Evolutionary conservation across 1,140 invertebrate species (phyloP).

Genomic region (Drosophila suzukii): DNA sequence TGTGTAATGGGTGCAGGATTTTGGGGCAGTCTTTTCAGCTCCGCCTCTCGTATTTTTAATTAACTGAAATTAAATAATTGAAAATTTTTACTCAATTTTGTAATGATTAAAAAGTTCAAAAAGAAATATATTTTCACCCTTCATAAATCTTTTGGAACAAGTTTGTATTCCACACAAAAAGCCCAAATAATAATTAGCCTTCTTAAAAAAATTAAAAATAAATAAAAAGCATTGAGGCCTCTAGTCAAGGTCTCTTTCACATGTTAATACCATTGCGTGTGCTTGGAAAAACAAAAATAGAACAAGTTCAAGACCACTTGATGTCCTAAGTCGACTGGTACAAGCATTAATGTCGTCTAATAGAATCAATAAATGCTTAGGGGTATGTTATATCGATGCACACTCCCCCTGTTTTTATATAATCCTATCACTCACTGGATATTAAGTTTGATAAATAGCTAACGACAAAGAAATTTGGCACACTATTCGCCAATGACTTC

Average conservation of each 20-base stretch:
- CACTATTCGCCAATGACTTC: conserved; percentile 52
- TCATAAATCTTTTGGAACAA: neutral
- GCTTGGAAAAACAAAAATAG: conserved; percentile 22
- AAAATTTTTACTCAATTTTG: neutral
- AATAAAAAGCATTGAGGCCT: conserved; percentile 15
- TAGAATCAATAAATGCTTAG: conserved; percentile 27
- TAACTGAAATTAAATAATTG: neutral
- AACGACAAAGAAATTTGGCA: conserved; percentile 42
- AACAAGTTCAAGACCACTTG: conserved; percentile 32
- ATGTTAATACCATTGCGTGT: conserved; percentile 30
- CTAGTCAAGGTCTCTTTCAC: conserved; percentile 5
- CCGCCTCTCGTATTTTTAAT: neutral
- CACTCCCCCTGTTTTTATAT: conserved; percentile 12
- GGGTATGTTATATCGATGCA: neutral
- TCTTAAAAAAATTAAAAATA: conserved; percentile 21
- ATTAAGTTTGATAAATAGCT: conserved; percentile 31
- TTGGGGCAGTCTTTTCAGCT: conserved; percentile 2
- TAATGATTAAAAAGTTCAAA: neutral
- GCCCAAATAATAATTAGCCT: neutral
- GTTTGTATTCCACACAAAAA: neutral
- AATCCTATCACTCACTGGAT: conserved; percentile 13
- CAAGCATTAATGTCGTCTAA: conserved; percentile 15
- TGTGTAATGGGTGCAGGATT: neutral
- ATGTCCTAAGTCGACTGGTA: conserved; percentile 31
- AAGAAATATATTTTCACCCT: too few relatives aligned